phyloP scores from a whole-genome alignment of 30 jellyfish, hydroid and myxozoan species.

The Aurelia sp. region DNA sequence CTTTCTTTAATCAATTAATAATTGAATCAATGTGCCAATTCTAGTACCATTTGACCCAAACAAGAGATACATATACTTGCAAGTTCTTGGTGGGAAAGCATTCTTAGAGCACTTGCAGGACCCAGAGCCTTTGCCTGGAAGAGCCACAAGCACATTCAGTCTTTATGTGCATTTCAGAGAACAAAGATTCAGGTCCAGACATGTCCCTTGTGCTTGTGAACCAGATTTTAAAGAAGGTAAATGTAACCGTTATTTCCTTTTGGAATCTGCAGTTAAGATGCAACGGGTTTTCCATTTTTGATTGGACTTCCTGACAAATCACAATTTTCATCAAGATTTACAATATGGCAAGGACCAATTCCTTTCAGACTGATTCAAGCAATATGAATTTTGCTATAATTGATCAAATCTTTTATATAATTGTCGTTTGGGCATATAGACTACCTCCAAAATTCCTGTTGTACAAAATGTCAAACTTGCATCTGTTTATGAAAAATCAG shows the following conservation, averaged over 20 bases:
- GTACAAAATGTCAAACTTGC: too few relatives aligned
- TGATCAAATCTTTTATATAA: too few relatives aligned
- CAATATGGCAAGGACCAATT: too few relatives aligned
- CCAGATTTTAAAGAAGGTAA: constrained; percentile 96
- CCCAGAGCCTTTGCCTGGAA: constrained; percentile 91
- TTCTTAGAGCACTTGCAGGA: constrained; percentile 94
- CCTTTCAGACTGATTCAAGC: too few relatives aligned
- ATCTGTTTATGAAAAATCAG: too few relatives aligned
- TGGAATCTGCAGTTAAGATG: too few relatives aligned
- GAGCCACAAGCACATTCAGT: constrained; percentile 75
- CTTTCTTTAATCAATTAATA: background rate
- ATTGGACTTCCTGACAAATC: too few relatives aligned
- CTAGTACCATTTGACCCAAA: constrained; percentile 90
- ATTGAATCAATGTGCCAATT: background rate
- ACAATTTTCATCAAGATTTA: too few relatives aligned
- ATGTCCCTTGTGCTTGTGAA: constrained; percentile 92
- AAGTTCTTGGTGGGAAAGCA: constrained; percentile 89
- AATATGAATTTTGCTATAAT: too few relatives aligned
- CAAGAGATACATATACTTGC: constrained; percentile 82
- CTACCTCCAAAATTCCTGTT: too few relatives aligned
- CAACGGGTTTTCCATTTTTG: too few relatives aligned
- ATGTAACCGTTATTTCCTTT: background rate
- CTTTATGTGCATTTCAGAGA: constrained; percentile 77
- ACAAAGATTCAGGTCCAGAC: constrained; percentile 80
- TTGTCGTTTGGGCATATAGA: too few relatives aligned